Base-by-base conservation (phyloP, 2,797 vertebrate genomes). In the Myioborus melanocephalus region DNA sequence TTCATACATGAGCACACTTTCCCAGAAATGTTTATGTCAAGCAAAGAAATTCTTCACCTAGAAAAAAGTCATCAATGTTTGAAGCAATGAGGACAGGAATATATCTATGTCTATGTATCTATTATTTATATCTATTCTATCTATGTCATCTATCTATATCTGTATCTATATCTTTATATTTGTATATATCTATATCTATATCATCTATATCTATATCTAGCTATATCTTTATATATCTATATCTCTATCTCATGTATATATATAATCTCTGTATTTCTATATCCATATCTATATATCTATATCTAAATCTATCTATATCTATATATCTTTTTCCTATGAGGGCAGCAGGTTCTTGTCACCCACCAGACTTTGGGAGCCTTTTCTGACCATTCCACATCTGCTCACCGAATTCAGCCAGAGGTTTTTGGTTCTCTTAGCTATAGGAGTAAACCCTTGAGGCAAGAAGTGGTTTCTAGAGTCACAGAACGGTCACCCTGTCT, bases 401-500 rank as follows among this genome's bases (percentile, higher is more conserved):
- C 14, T 64, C 20, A 61, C 7, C 9, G 32, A 35, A 35, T 35
- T 83, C 57, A 83, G 43, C 22, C 49, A 55, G 50, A 86, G 10
- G 3, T 2, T 52, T 84, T 77, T 80, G 23, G 14, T 57, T 83
- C 32, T 83, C 6, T 49, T 43, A 56, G 34, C 12, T 57, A 53
- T 80, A 71, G 15, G 20, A 90, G 49, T 8, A 56, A 78, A 43
- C 26, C 20, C 14, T 32, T 20, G 23, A 49, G 37, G 7, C 35
- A 60, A 64, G 37, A 34, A 53, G 21, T 2, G 4, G 22, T 83
- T 87, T 47, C 24, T 11, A 16, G 63, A 76, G 24, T 4, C 8
- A 30, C 3, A 57, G 60, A 68, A 59, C 0, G 1, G n/a, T 34
- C 52, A 66, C 8, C 3, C 14, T 66, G 9, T 17, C 32, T 68